Evolutionary conservation across 1,140 invertebrate species (phyloP), one percentile per base, ranked within the genome.

Genomic region (Leptonema lineaticorne): DNA sequence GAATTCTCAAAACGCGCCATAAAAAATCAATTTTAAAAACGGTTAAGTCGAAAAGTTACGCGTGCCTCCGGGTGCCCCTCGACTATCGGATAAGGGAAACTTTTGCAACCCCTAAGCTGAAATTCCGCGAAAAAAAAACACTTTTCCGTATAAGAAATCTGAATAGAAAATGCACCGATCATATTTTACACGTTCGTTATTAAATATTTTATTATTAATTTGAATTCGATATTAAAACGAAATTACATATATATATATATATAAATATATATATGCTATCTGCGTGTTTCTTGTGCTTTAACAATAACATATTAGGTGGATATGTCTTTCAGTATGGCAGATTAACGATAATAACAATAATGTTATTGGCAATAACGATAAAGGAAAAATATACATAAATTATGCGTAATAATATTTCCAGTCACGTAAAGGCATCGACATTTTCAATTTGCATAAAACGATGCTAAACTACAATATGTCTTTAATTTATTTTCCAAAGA

Each of bases 1-100:
- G 63, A 72, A 72, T 72, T 72, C 70, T 72, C 70, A 64, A 59
- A 60, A 67, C 68, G 59, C 41, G 48, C 67, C 64, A 72, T 72
- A 72, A 72, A 72, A 72, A 72, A 72, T 72, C 70, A 69, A 72
- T 72, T 72, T 72, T 69, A 69, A 72, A 69, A 72, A 72, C 64
- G 70, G 70, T 72, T 72, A 69, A 72, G 67, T 72, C 65, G 68
- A 69, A 69, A 72, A 72, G 70, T 72, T 72, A 69, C 53, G 62
- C 63, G 56, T 28, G 64, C 64, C 64, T 30, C 16, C 50, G 9
- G 29, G 27, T 56, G 27, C 64, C 41, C 46, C 60, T 50, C 53
- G 18, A 58, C 37, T 41, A 16, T 9, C 24, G 56, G 56, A 69
- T 56, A 60, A 57, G 66, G 58, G 58, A 60, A 63, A 68, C 41